These are phyloP conservation scores for Formicarius rufipectus DNA, from an alignment of 2,113 vertebrate species.

Conservation along the genomic window DNA sequence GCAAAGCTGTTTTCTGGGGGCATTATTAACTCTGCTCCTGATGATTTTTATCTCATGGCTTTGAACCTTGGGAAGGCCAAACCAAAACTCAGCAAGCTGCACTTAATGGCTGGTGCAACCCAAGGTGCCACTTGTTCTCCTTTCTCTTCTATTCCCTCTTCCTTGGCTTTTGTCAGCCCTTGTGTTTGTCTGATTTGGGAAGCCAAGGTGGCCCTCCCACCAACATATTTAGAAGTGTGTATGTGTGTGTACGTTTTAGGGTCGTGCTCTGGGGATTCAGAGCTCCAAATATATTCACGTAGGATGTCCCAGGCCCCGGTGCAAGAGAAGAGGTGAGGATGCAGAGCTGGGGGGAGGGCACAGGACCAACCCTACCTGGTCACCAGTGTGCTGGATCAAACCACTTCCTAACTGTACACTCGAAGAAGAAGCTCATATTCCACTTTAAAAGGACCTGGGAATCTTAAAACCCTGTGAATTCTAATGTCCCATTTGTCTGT, in stretches of 20 bases:
- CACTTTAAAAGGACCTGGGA: background rate
- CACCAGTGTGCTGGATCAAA: background rate
- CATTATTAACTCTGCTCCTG: background rate
- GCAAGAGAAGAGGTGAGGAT: background rate
- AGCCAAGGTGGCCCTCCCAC: background rate
- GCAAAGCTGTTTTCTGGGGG: background rate
- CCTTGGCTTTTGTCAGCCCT: background rate
- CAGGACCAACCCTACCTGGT: too few relatives aligned
- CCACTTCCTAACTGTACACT: background rate
- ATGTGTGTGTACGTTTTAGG: background rate
- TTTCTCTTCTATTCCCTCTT: background rate
- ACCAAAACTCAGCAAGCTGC: background rate
- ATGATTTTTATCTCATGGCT: background rate
- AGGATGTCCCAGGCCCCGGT: background rate
- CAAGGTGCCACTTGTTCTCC: background rate
- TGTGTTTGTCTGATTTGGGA: background rate
- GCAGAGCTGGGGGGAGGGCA: background rate
- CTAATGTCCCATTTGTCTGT: background rate
- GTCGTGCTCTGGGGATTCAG: background rate
- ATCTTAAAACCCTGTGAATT: background rate
- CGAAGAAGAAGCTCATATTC: background rate
- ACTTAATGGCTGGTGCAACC: background rate
- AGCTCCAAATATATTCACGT: background rate
- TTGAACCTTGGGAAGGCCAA: background rate
- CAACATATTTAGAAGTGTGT: fast-evolving